Evolutionary conservation across 2,797 vertebrate genomes (phyloP).

Genomic region (Protosalanx chinensis): DNA sequence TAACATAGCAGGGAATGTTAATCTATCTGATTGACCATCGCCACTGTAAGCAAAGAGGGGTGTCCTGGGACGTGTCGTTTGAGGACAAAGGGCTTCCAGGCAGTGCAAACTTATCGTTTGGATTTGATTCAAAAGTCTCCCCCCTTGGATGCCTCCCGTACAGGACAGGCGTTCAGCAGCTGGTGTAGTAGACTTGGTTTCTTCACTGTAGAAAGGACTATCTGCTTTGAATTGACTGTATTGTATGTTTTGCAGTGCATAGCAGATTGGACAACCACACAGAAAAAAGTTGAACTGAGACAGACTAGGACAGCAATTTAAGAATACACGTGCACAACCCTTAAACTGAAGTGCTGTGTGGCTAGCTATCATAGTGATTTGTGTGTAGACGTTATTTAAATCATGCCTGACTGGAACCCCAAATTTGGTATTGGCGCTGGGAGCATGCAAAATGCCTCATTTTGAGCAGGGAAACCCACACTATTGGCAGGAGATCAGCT

Average conservation of each 20-base stretch:
- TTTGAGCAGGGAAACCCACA: background rate
- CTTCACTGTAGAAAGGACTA: conserved; percentile 3
- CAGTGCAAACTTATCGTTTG: background rate
- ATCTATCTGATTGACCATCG: background rate
- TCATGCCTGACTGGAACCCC: conserved; percentile 18
- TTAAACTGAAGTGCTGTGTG: background rate
- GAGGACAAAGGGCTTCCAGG: background rate
- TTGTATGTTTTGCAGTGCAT: background rate
- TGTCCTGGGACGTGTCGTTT: background rate
- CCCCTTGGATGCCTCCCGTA: background rate
- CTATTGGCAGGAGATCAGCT: background rate
- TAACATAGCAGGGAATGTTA: background rate
- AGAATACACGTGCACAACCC: background rate
- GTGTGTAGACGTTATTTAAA: conserved; percentile 47
- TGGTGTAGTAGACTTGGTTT: background rate
- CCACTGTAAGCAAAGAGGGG: background rate
- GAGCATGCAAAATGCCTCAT: conserved; percentile 40
- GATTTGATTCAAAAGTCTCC: background rate
- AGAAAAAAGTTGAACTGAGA: no score
- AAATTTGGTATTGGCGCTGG: conserved; percentile 31
- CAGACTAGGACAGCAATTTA: no score
- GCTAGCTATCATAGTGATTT: conserved; percentile 31
- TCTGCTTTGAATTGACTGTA: background rate
- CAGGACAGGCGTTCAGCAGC: conserved; percentile 8
- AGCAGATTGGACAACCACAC: no score